These are phyloP conservation scores for Montipora efflorescens DNA, from an alignment of 64 coral and sea anemone species.

Conservation along the genomic window DNA sequence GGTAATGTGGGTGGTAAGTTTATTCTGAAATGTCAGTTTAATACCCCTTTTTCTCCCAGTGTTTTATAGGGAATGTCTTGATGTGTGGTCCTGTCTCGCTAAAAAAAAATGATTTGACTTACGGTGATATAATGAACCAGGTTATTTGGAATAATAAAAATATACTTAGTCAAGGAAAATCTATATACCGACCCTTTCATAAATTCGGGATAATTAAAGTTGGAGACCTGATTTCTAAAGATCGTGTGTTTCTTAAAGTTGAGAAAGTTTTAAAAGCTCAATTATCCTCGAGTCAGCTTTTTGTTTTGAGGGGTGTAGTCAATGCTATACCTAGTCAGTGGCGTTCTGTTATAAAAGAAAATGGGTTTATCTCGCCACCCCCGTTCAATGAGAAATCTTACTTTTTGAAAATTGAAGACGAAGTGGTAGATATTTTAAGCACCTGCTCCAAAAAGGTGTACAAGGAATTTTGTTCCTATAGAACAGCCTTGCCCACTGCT, in stretches of 20 bases:
- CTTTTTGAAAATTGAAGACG: neutral
- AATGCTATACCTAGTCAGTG: neutral
- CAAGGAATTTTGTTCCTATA: too few species aligned
- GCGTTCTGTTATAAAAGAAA: neutral
- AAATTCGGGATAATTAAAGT: neutral
- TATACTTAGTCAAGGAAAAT: too few species aligned
- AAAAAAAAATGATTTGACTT: neutral
- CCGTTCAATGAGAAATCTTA: neutral
- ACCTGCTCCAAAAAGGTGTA: too few species aligned
- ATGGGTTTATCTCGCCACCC: neutral
- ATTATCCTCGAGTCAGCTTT: neutral
- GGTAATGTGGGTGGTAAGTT: conserved; percentile 41
- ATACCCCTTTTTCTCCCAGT: conserved; percentile 7
- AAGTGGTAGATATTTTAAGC: neutral
- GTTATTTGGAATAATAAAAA: too few species aligned
- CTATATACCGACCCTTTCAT: neutral
- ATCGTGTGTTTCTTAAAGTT: neutral
- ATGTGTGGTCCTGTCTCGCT: neutral
- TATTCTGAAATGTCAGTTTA: conserved; percentile 54
- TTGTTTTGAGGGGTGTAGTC: neutral
- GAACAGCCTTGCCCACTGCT: too few species aligned
- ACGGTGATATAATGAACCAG: neutral
- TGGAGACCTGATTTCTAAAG: neutral
- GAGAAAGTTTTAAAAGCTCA: neutral
- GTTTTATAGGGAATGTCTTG: conserved; percentile 36